Evolutionary conservation across 2,888 invertebrate species (phyloP).

Genomic region (Cheilosia soror): DNA sequence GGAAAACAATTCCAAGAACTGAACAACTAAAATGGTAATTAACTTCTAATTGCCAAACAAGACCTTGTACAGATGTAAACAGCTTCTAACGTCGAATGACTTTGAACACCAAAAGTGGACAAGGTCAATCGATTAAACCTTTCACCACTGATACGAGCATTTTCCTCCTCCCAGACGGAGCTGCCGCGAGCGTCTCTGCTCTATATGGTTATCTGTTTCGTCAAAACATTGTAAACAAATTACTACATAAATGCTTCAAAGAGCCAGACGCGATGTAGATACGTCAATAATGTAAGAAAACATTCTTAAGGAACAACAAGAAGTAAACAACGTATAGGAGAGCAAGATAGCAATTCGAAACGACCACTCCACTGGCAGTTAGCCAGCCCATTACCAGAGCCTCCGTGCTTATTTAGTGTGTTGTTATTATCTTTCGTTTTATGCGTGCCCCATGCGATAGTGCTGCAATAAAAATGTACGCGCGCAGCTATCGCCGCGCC

Average conservation of each 20-base stretch:
- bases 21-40: too few relatives aligned
- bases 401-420: conserved; percentile 23
- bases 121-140: conserved; percentile 21
- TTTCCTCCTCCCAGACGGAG: not conserved
- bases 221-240: conserved; percentile 45
- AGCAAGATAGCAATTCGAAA: not conserved
- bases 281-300: not conserved
- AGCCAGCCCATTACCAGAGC: not conserved
- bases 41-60: too few relatives aligned
- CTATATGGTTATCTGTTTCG: not conserved
- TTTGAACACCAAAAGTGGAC: not conserved
- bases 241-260: not conserved
- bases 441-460: conserved; percentile 30
- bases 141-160: not conserved
- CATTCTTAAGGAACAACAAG: not conserved
- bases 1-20: too few relatives aligned
- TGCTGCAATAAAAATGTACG: conserved; percentile 28
- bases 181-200: too few relatives aligned
- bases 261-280: not conserved
- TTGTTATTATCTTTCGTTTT: conserved; percentile 24
- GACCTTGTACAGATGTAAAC: not conserved
- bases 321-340: conserved; percentile 3
- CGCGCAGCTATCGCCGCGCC: conserved; percentile 33
- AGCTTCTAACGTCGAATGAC: conserved; percentile 2
- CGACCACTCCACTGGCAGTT: conserved; percentile 7